Conservation (phyloP, 2,888 invertebrate genomes). For the Osedax frankpressi region DNA sequence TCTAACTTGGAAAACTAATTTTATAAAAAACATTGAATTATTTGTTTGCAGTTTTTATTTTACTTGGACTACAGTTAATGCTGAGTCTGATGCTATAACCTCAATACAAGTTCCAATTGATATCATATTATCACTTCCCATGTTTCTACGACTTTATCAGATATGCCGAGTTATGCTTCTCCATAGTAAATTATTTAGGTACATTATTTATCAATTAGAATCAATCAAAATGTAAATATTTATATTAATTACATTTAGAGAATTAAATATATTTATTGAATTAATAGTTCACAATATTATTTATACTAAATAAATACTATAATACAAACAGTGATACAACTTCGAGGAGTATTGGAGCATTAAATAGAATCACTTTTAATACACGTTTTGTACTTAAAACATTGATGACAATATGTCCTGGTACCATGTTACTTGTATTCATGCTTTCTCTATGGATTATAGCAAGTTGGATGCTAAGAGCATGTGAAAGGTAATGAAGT, state of each 20-base stretch:
- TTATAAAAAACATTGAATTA: no score
- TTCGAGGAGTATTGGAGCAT: constrained; percentile 62
- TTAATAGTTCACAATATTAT: no score
- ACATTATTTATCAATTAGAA: no score
- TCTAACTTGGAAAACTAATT: no score
- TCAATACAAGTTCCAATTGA: constrained; percentile 51
- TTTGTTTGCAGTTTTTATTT: constrained; percentile 27
- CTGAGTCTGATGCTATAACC: constrained; percentile 29
- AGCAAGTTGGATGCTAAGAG: constrained; percentile 93
- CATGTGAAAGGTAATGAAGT: constrained; percentile 76
- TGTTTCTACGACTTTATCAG: constrained; percentile 97
- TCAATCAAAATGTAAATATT: no score
- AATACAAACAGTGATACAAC: constrained; percentile 83
- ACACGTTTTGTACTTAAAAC: constrained; percentile 86
- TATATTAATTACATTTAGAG: no score
- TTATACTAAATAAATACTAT: no score
- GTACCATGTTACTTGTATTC: constrained; percentile 93
- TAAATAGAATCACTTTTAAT: constrained; percentile 57
- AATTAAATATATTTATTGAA: no score
- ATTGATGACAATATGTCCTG: constrained; percentile 97
- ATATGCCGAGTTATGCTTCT: constrained; percentile 98
- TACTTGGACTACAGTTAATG: constrained; percentile 49
- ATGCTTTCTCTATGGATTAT: constrained; percentile 99
- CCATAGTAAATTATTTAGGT: constrained; percentile 84
- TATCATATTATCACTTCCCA: constrained; percentile 89